A percentile compares a stretch with the other conserved stretches of the same genome.
These are phyloP conservation scores for Otolemur crassicaudatus DNA, from an alignment of 2,797 vertebrate genomes.

Conservation along the genomic window DNA sequence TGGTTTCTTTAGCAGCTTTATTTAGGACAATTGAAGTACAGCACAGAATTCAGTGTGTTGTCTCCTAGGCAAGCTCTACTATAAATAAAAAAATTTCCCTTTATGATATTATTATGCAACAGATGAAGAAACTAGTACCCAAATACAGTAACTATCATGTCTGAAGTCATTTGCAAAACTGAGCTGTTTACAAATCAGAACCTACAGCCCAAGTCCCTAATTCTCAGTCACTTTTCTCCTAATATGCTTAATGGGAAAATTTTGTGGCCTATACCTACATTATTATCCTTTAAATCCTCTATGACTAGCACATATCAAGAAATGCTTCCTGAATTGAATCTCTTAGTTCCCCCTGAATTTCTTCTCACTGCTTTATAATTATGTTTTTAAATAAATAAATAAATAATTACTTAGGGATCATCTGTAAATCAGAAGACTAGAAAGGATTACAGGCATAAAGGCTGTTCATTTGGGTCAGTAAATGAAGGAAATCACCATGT, in stretches of 20 bases:
- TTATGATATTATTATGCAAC: background rate
- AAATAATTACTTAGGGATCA: background rate
- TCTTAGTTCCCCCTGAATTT: slow-evolving; percentile 36
- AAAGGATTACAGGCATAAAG: background rate
- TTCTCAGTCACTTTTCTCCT: slow-evolving; percentile 15
- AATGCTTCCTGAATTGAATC: slow-evolving; percentile 9
- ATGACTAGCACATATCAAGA: background rate
- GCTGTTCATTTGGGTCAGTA: background rate
- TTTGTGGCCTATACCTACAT: background rate
- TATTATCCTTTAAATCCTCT: slow-evolving; percentile 36
- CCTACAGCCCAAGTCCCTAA: background rate
- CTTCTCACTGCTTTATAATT: slow-evolving; percentile 39
- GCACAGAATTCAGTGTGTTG: background rate
- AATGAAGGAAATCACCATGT: slow-evolving; percentile 26
- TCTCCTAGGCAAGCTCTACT: background rate
- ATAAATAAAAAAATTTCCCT: background rate
- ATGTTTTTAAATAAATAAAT: background rate
- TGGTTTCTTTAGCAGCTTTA: background rate
- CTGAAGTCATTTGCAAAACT: background rate
- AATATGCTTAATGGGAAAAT: background rate
- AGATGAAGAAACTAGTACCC: slow-evolving; percentile 28
- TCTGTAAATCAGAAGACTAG: slow-evolving; percentile 21
- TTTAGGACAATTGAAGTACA: background rate
- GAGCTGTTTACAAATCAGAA: background rate
- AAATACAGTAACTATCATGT: background rate